A percentile compares a stretch with the other conserved stretches of the same genome.
phyloP scores from a whole-genome alignment of 2,797 vertebrate genomes.

The Catharus ustulatus region DNA sequence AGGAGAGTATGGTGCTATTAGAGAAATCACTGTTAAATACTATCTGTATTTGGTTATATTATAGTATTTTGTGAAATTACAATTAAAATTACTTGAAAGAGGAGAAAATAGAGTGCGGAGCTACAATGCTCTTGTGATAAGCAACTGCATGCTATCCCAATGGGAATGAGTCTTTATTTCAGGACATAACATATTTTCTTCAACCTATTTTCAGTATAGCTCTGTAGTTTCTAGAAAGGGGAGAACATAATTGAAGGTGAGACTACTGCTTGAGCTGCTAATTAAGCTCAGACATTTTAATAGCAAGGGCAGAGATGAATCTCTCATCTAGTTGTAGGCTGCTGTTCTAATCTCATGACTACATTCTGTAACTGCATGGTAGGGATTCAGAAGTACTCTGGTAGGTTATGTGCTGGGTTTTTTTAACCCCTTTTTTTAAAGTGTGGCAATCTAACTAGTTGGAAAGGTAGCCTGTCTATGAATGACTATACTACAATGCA shows the following conservation, averaged over 20 bases:
- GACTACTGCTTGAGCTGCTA: neutral
- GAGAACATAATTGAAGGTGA: neutral
- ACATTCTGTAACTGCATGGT: neutral
- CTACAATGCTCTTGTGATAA: neutral
- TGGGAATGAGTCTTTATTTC: neutral
- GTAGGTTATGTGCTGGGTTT: neutral
- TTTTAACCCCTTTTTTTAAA: neutral
- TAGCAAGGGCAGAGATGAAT: neutral
- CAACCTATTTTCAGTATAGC: neutral
- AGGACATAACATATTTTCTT: neutral
- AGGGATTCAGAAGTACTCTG: neutral
- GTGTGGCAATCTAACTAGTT: neutral
- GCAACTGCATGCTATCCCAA: neutral
- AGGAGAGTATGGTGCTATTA: neutral
- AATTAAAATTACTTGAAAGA: neutral
- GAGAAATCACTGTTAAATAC: neutral
- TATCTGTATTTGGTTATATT: neutral
- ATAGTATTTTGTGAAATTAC: neutral
- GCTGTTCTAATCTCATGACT: neutral
- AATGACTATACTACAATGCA: neutral
- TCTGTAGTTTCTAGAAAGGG: neutral
- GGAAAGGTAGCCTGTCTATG: neutral
- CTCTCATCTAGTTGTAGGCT: neutral
- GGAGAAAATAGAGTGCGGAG: neutral
- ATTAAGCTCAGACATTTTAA: constrained; percentile 6